Evolutionary conservation across 2,797 vertebrate genomes (phyloP).

Genomic region (Peromyscus aztecus): DNA sequence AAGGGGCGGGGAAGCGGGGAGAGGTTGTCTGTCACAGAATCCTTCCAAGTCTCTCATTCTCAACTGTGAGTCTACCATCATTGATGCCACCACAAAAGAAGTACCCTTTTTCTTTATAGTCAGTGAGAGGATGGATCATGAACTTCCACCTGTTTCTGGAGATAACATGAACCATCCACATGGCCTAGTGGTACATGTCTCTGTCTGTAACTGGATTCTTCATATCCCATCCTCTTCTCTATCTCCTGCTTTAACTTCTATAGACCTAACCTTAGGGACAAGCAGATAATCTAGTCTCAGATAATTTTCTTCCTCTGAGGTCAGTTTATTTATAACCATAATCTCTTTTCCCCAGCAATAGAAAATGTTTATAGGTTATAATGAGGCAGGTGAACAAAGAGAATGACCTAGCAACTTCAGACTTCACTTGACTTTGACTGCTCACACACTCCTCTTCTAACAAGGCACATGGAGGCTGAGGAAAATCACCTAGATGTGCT

Average conservation of each 20-base stretch:
- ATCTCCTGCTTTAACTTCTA: not conserved
- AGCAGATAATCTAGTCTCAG: no score
- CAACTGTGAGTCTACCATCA: no score
- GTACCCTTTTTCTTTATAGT: no score
- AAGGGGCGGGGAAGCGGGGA: not conserved
- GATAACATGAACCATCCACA: no score
- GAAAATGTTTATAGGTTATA: not conserved
- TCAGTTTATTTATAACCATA: not conserved
- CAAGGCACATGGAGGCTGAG: not conserved
- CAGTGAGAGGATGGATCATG: no score
- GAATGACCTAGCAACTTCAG: not conserved
- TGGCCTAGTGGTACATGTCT: no score
- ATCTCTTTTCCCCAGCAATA: not conserved
- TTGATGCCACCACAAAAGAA: no score
- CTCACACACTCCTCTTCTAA: not conserved
- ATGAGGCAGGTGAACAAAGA: no score
- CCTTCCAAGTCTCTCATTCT: not conserved
- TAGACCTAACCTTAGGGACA: fast-evolving
- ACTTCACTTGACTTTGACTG: not conserved
- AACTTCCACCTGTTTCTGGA: no score
- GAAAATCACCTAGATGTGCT: not conserved
- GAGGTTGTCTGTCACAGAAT: not conserved
- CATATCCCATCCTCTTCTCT: no score
- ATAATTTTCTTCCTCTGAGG: not conserved
- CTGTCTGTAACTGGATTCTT: not conserved